Evolutionary conservation across 2,888 invertebrate species (phyloP).

Genomic region (Erebia epiphron): DNA sequence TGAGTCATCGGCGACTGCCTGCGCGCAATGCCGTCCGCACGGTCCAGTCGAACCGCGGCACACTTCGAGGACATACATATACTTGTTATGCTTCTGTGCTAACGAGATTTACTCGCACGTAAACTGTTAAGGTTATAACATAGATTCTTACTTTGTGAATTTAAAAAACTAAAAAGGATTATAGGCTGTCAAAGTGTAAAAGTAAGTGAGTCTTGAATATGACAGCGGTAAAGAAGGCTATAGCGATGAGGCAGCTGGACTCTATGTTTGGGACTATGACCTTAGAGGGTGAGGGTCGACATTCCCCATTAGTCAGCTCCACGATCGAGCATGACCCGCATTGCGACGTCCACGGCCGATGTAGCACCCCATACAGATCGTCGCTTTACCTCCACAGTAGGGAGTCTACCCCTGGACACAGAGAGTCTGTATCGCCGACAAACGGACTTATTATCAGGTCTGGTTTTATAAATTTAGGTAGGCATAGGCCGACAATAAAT

Average conservation of each 20-base stretch:
- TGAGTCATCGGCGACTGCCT: slow-evolving; percentile 76
- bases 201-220: slow-evolving; percentile 52
- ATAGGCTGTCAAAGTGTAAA: slow-evolving; percentile 32
- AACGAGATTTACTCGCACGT: slow-evolving; percentile 29
- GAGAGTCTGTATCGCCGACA: slow-evolving; percentile 78
- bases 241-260: slow-evolving; percentile 88
- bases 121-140: slow-evolving; percentile 26
- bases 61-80: slow-evolving; percentile 79
- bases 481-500: too few species aligned
- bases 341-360: slow-evolving; percentile 88
- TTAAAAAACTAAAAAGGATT: slow-evolving; percentile 41
- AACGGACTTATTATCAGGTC: slow-evolving; percentile 77
- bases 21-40: slow-evolving; percentile 67
- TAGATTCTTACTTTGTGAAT: slow-evolving; percentile 49
- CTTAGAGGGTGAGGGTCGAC: slow-evolving; percentile 78
- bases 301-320: slow-evolving; percentile 73
- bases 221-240: slow-evolving; percentile 84
- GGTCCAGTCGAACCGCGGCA: slow-evolving; percentile 78
- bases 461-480: slow-evolving; percentile 42
- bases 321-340: slow-evolving; percentile 83
- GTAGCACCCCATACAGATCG: slow-evolving; percentile 71
- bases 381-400: slow-evolving; percentile 75
- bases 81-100: slow-evolving; percentile 55
- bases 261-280: slow-evolving; percentile 87
- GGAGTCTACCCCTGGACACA: slow-evolving; percentile 81